Base-by-base conservation (phyloP, 1,140 invertebrate genomes). In the Drosophila grimshawi region DNA sequence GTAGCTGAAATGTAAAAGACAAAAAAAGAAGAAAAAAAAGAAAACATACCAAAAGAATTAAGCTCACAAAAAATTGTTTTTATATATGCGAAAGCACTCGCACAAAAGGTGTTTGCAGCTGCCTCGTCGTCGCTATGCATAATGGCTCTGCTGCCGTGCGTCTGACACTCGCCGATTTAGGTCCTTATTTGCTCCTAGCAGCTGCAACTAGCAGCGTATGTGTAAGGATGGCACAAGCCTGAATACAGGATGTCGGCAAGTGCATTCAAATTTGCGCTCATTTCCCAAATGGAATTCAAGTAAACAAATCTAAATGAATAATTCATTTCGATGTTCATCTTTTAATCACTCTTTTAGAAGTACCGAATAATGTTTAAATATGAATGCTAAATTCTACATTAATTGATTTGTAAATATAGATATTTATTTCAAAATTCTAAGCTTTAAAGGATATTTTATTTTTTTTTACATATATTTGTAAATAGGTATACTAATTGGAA, bases 131-230 rank as follows among this genome's bases (percentile, higher is more conserved):
- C 59, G 65, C 29, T 49, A 41, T 41, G 51, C 41, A 60, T 37
- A 49, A 41, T 49, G 56, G 48, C 63, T 74, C 64, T 19, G 19
- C 19, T 19, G 19, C 75, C 81, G 80, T 75, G 80, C 80, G 76
- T 82, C 39, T 43, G 80, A 82, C 80, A 82, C 80, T 82, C 78
- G 80, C 80, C 77, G 80, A 82, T 82, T 82, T 82, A 82, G 80
- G 61, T 74, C 80, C 82, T 82, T 80, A 78, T 82, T 82, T 82
- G 80, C 80, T 78, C 76, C 75, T 8, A 30, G 29, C 43, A 64
- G 52, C 51, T 53, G 51, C 27, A 65, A 52, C 41, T 43, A 43
- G 19, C 19, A 19, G 19, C 19, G 2, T 1, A 19, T 19, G 19
- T 19, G 19, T 19, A 19, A 19, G n/a, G 45, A 46, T 27, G 65